These are phyloP conservation scores for Plebejus argus DNA, from an alignment of 2,888 invertebrate genomes.

Conservation along the genomic window DNA sequence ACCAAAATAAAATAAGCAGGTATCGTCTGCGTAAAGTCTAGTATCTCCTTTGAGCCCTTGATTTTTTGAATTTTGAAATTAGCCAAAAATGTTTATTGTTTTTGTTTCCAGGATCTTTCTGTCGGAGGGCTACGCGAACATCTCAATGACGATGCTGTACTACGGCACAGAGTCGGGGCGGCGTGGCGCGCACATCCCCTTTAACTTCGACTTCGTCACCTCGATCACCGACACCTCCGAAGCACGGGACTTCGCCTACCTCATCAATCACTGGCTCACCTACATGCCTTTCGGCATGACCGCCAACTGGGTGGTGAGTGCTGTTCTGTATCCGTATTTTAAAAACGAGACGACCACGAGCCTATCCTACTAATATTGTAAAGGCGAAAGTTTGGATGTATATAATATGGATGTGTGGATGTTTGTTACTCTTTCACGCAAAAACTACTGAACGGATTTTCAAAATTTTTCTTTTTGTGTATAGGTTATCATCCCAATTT, in stretches of 20 bases:
- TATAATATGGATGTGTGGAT: too few species aligned
- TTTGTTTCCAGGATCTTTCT: constrained; percentile 74
- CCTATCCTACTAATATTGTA: too few species aligned
- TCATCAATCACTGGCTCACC: constrained; percentile 80
- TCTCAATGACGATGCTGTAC: constrained; percentile 80
- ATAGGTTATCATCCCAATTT: too few species aligned
- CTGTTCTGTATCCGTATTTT: background rate
- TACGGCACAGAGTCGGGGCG: constrained; percentile 75
- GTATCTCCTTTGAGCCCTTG: constrained; percentile 19
- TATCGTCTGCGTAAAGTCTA: constrained; percentile 30
- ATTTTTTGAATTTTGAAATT: too few species aligned
- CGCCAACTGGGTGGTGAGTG: constrained; percentile 84
- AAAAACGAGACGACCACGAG: too few species aligned
- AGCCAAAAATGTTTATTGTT: constrained; percentile 24
- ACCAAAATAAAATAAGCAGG: constrained; percentile 28
- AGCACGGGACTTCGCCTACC: constrained; percentile 71
- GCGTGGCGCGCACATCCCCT: constrained; percentile 82
- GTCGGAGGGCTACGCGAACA: constrained; percentile 82
- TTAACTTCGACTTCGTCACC: constrained; percentile 83
- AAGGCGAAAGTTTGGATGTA: too few species aligned
- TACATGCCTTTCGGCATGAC: constrained; percentile 79
- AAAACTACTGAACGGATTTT: too few species aligned
- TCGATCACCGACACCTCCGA: constrained; percentile 66
- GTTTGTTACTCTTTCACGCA: too few species aligned
- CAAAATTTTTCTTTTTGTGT: too few species aligned